These are phyloP conservation scores for Syngnathus scovelli DNA, from an alignment of 2,113 vertebrate genomes.

Conservation along the genomic window DNA sequence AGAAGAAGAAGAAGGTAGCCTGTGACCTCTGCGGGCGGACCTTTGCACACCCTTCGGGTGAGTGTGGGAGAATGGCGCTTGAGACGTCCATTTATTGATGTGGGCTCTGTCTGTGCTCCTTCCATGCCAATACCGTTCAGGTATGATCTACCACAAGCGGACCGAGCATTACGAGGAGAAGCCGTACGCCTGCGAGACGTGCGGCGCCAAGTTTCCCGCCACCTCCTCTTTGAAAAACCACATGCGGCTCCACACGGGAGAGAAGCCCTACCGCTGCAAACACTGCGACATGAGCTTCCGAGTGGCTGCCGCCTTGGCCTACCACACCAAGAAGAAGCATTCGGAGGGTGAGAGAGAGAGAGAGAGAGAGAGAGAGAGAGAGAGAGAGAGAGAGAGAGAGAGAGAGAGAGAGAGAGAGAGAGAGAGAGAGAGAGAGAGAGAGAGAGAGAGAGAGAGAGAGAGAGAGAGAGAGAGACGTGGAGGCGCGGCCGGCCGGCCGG, in stretches of 20 bases:
- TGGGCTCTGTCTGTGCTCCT: background rate
- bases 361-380: background rate
- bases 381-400: slow-evolving; percentile 8
- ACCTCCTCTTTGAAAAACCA: slow-evolving; percentile 89
- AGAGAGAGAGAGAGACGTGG: no score
- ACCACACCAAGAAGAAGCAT: slow-evolving; percentile 89
- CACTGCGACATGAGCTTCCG: slow-evolving; percentile 84
- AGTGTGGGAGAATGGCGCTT: background rate
- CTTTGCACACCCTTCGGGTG: slow-evolving; percentile 84
- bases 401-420: background rate
- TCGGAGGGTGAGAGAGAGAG: slow-evolving; percentile 72
- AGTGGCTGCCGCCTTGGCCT: slow-evolving; percentile 82
- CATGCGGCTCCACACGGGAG: slow-evolving; percentile 80
- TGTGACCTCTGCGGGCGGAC: slow-evolving; percentile 80
- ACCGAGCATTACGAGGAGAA: slow-evolving; percentile 85
- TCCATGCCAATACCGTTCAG: slow-evolving; percentile 43
- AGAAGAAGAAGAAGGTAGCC: slow-evolving; percentile 73
- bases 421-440: slow-evolving; percentile 6
- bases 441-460: slow-evolving; percentile 1
- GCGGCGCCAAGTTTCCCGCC: slow-evolving; percentile 79
- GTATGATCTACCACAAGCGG: slow-evolving; percentile 86
- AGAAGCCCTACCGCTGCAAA: slow-evolving; percentile 82
- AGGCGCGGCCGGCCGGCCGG: no score
- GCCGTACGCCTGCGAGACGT: slow-evolving; percentile 81
- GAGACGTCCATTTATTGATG: background rate